Conservation (phyloP, 2,797 vertebrate genomes). For the Malacoraja senta region DNA sequence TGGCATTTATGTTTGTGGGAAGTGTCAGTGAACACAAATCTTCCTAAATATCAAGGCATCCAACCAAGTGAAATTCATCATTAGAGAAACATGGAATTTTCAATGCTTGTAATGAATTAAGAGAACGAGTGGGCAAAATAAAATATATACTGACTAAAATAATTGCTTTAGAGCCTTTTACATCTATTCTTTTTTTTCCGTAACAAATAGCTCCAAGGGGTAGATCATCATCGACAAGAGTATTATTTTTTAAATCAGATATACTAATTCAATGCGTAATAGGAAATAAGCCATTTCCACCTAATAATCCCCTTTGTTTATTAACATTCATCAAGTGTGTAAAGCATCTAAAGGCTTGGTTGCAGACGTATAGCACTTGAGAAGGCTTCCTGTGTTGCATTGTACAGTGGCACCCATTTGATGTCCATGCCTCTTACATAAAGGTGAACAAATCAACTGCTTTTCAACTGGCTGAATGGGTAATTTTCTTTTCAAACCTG, state of each 20-base stretch:
- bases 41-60: constrained; percentile 9
- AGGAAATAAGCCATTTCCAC: constrained; percentile 21
- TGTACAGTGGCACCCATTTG: constrained; percentile 44
- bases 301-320: constrained; percentile 45
- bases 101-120: background rate
- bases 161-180: constrained; percentile 20
- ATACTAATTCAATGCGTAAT: constrained; percentile 4
- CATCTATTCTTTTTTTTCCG: background rate
- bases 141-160: background rate
- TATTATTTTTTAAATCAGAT: background rate
- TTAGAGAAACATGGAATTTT: constrained; percentile 13
- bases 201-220: background rate
- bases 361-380: constrained; percentile 51
- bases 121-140: background rate
- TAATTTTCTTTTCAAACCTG: constrained; percentile 46
- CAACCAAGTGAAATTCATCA: constrained; percentile 29
- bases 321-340: constrained; percentile 45
- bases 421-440: constrained; percentile 43
- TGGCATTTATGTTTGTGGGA: background rate
- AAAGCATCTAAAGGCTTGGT: constrained; percentile 46
- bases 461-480: constrained; percentile 41
- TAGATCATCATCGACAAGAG: background rate
- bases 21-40: constrained; percentile 8
- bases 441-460: constrained; percentile 42
- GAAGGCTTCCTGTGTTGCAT: constrained; percentile 41